A percentile compares a stretch with the other conserved stretches of the same genome.
These are phyloP conservation scores for Cataglyphis altisquamis DNA, from an alignment of 2,888 invertebrate genomes.

Conservation along the genomic window DNA sequence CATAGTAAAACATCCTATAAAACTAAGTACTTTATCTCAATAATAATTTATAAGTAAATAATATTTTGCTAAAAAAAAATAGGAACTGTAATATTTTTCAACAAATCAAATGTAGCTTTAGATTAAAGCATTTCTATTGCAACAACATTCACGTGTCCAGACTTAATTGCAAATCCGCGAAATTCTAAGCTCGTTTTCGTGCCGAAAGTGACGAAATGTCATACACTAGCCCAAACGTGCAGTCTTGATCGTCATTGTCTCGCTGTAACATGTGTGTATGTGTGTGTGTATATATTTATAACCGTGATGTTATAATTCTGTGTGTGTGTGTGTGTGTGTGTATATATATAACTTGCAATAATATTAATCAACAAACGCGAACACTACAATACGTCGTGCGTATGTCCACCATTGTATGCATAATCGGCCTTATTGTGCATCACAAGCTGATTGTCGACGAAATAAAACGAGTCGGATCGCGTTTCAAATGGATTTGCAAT, in stretches of 20 bases:
- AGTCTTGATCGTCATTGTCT: constrained; percentile 53
- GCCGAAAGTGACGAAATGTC: constrained; percentile 28
- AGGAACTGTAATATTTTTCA: constrained; percentile 36
- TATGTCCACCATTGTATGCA: constrained; percentile 95
- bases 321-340: too few relatives aligned
- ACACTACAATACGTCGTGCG: constrained; percentile 74
- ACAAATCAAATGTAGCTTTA: constrained; percentile 17
- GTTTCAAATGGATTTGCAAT: constrained; percentile 98
- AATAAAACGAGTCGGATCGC: constrained; percentile 99
- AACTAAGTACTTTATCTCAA: constrained; percentile 28
- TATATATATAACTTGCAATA: constrained; percentile 85
- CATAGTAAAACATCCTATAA: not conserved
- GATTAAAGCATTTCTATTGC: constrained; percentile 26
- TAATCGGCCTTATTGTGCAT: constrained; percentile 99
- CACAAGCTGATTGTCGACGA: constrained; percentile 97
- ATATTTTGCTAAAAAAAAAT: constrained; percentile 26
- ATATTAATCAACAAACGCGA: constrained; percentile 86
- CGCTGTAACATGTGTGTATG: constrained; percentile 59
- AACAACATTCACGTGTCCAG: constrained; percentile 12
- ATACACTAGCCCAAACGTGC: constrained; percentile 55
- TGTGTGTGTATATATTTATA: constrained; percentile 23
- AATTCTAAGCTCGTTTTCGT: constrained; percentile 48
- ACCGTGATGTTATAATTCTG: constrained; percentile 37
- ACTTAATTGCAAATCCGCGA: not conserved
- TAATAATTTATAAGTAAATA: constrained; percentile 37